Evolutionary conservation across 2,888 invertebrate species (phyloP), one percentile per base, ranked within the genome.

Genomic region (Uloborus plumipes): DNA sequence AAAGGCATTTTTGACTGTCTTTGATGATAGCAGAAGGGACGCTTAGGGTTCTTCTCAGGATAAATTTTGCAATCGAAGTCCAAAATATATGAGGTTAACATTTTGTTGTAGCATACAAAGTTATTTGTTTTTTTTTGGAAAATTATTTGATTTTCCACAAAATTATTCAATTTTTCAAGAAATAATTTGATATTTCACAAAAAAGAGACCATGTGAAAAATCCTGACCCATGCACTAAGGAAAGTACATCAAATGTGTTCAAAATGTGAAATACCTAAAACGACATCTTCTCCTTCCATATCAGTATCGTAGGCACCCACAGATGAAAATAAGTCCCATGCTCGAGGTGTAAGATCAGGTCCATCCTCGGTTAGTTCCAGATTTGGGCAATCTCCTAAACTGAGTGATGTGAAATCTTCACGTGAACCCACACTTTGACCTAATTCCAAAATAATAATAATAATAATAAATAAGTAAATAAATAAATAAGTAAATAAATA

Each of bases 221-320:
- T n/a, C n/a, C n/a, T n/a, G n/a, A n/a, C n/a, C n/a, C n/a, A n/a
- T 53, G 53, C 3, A 53, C 15, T 53, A 53, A 3, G 4, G 26
- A 4, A 16, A n/a, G 15, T 16, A 53, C n/a, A 53, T 53, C n/a
- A 53, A 15, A 2, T 26, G 26, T 26, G 26, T 26, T 26, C 4
- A 26, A 26, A 26, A 26, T 26, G 26, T 3, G 4, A 26, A 3
- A 13, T 69, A 84, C 84, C 86, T 20, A 86, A 70, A 20, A 86
- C 85, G 15, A 86, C 84, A 79, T 86, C 86, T 59, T 86, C 86
- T 62, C 85, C 85, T 69, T 84, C 85, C 16, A 77, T 71, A 15
- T 81, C 85, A 22, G 69, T 51, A 39, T 83, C 85, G 61, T 78
- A 77, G 2, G 73, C 49, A 6, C 74, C 75, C 14, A 53, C 67